Conservation (phyloP, 2,113 vertebrate species). For the Formicarius rufipectus region DNA sequence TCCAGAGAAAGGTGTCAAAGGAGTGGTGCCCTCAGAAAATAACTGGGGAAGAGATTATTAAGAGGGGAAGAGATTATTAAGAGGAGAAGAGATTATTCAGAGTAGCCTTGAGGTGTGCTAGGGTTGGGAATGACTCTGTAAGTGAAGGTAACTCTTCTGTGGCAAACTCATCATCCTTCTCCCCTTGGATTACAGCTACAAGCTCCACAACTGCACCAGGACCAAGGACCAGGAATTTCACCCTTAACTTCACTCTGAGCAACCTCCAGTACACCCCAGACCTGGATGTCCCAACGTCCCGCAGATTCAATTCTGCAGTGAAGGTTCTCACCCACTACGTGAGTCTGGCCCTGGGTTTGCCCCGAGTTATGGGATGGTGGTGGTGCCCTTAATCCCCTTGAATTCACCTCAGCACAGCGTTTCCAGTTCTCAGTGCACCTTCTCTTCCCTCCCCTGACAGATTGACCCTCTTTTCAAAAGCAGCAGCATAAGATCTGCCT, state of each 20-base stretch:
- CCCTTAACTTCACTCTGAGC: slow-evolving; percentile 53
- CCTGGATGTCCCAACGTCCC: neutral
- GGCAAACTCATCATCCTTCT: neutral
- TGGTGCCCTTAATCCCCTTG: neutral
- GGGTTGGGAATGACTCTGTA: neutral
- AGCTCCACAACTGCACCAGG: neutral
- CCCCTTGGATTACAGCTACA: neutral
- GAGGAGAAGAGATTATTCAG: neutral
- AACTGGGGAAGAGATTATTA: neutral
- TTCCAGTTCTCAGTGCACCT: neutral
- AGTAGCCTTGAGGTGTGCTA: neutral
- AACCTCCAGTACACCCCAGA: neutral
- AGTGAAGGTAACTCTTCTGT: neutral
- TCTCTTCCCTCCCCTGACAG: neutral
- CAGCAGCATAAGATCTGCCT: slow-evolving; percentile 29
- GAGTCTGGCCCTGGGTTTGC: neutral
- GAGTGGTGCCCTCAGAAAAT: neutral
- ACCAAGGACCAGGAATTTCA: neutral
- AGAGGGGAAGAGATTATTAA: neutral
- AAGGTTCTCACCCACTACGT: slow-evolving; percentile 13
- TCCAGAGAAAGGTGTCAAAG: neutral
- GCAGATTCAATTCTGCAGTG: neutral
- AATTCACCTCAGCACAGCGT: neutral
- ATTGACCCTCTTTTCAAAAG: slow-evolving; percentile 45
- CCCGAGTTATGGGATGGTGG: neutral